A percentile compares a stretch with the other conserved stretches of the same genome.
phyloP scores from a whole-genome alignment of 2,113 vertebrate genomes.

The Perca flavescens region DNA sequence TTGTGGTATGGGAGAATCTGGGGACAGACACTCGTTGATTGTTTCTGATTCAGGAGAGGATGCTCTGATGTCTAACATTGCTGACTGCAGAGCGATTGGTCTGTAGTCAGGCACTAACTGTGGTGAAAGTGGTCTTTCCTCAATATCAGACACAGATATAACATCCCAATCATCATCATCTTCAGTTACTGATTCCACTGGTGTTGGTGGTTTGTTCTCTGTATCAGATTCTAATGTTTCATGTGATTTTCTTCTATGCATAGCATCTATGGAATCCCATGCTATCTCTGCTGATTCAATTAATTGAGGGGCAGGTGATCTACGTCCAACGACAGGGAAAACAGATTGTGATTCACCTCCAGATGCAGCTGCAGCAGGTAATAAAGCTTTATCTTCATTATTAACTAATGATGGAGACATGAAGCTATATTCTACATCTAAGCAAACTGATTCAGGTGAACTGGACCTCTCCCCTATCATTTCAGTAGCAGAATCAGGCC shows the following conservation, averaged over 20 bases:
- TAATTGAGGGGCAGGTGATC: constrained; percentile 30
- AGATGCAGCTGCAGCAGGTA: constrained; percentile 58
- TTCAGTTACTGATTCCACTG: constrained; percentile 2
- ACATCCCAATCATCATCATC: constrained; percentile 51
- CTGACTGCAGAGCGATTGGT: constrained; percentile 17
- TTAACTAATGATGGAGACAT: constrained; percentile 20
- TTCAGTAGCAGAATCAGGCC: constrained; percentile 1
- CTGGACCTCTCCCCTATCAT: constrained; percentile 34
- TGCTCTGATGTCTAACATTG: constrained; percentile 2
- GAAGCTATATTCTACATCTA: constrained; percentile 39
- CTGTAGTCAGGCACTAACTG: constrained; percentile 16
- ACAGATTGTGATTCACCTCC: constrained; percentile 15
- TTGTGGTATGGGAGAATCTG: constrained; percentile 37
- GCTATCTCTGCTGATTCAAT: not conserved
- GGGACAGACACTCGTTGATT: constrained; percentile 1
- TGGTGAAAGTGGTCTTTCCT: constrained; percentile 23
- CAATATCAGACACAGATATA: constrained; percentile 45
- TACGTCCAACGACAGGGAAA: not conserved
- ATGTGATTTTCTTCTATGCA: not conserved
- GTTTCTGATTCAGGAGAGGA: constrained; percentile 22
- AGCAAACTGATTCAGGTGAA: constrained; percentile 60
- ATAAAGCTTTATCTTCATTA: constrained; percentile 39
- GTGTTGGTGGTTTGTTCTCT: constrained; percentile 16
- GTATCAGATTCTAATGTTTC: not conserved
- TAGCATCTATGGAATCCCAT: not conserved